Conservation (phyloP, 2,888 invertebrate genomes). For the Busseola fusca region DNA sequence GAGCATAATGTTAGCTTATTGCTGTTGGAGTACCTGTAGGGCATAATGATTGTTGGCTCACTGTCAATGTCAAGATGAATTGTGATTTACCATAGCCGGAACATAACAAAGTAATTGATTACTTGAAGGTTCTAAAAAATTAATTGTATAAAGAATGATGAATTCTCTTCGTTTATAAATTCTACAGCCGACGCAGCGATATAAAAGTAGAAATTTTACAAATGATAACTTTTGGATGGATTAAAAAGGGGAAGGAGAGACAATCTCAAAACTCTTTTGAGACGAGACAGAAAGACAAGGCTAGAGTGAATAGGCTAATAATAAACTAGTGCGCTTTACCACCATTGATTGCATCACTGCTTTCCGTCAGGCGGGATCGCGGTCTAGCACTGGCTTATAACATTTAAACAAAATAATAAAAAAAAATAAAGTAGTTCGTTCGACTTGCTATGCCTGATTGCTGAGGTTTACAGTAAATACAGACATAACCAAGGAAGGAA, state of each 20-base stretch:
- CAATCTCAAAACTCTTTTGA: too few species aligned
- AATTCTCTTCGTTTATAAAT: neutral
- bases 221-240: neutral
- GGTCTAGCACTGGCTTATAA: too few species aligned
- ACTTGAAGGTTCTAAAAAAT: neutral
- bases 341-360: too few species aligned
- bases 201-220: neutral
- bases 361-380: too few species aligned
- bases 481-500: neutral
- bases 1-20: constrained; percentile 61
- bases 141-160: neutral
- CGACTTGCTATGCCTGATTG: too few species aligned
- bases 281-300: too few species aligned
- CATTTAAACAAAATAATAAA: too few species aligned
- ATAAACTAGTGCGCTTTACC: too few species aligned
- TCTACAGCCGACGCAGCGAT: too few species aligned
- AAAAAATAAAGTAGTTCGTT: too few species aligned
- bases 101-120: neutral
- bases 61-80: constrained; percentile 43
- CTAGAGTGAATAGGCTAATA: too few species aligned
- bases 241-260: neutral
- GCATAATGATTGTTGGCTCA: constrained; percentile 24
- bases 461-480: too few species aligned
- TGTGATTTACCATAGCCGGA: neutral
- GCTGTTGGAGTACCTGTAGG: constrained; percentile 49